phyloP scores from a whole-genome alignment of 2,888 invertebrate genomes.

The Sphinx pinastri region DNA sequence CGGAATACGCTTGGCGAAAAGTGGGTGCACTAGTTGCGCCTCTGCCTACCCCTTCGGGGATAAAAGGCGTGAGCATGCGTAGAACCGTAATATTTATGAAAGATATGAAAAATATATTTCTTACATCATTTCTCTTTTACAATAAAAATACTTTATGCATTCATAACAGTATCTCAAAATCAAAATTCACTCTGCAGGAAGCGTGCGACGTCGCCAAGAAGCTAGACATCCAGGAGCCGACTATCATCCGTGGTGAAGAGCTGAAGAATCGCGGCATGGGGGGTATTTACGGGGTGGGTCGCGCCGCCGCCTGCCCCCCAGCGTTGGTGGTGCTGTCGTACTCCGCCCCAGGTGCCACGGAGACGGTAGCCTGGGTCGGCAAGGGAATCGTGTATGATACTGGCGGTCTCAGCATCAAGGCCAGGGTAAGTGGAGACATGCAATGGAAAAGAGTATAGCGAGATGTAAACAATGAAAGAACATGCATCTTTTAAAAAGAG shows the following conservation, averaged over 20 bases:
- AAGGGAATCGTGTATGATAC: slow-evolving; percentile 98
- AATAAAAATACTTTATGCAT: too few species aligned
- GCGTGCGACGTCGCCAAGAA: slow-evolving; percentile 86
- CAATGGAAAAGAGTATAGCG: too few species aligned
- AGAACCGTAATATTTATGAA: too few species aligned
- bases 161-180: too few species aligned
- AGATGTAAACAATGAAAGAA: too few species aligned
- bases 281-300: slow-evolving; percentile 94
- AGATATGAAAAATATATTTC: too few species aligned
- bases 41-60: too few species aligned
- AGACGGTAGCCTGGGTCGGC: slow-evolving; percentile 93
- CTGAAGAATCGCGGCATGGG: slow-evolving; percentile 91
- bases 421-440: slow-evolving; percentile 83
- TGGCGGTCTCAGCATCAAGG: slow-evolving; percentile 95
- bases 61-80: too few species aligned
- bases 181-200: slow-evolving; percentile 77
- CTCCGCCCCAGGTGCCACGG: slow-evolving; percentile 81
- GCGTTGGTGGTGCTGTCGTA: slow-evolving; percentile 87
- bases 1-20: too few species aligned
- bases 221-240: slow-evolving; percentile 85
- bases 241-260: slow-evolving; percentile 91
- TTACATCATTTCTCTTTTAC: too few species aligned
- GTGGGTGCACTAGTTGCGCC: too few species aligned
- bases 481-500: too few species aligned
- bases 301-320: slow-evolving; percentile 79